These are phyloP conservation scores for Pedicia rivosa DNA, from an alignment of 2,888 invertebrate genomes.

Conservation along the genomic window DNA sequence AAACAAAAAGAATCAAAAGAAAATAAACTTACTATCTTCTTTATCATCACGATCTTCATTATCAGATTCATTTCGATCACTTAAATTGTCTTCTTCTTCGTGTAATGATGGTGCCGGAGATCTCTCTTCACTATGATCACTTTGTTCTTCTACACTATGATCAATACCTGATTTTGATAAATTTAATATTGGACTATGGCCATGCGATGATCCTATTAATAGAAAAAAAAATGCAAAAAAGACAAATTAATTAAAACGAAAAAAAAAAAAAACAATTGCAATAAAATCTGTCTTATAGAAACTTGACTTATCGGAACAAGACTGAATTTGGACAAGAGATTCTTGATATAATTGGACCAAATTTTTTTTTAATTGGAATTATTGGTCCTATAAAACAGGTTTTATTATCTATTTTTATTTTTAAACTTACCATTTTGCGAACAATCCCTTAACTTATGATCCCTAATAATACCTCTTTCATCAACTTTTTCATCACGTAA, in stretches of 20 bases:
- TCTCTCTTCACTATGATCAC: slow-evolving; percentile 42
- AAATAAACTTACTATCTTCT: slow-evolving; percentile 33
- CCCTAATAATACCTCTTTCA: slow-evolving; percentile 64
- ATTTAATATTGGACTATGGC: slow-evolving; percentile 84
- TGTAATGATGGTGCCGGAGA: slow-evolving; percentile 39
- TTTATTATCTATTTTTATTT: slow-evolving; percentile 1
- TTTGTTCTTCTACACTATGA: slow-evolving; percentile 41
- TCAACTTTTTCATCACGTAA: slow-evolving; percentile 77
- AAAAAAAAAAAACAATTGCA: slow-evolving; percentile 1
- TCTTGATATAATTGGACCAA: too few relatives aligned
- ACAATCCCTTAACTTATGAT: slow-evolving; percentile 72
- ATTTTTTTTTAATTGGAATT: too few relatives aligned
- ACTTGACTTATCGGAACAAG: too few relatives aligned
- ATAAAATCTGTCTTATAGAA: neutral
- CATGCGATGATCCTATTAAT: slow-evolving; percentile 51
- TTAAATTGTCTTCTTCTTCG: slow-evolving; percentile 64
- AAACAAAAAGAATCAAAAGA: too few relatives aligned
- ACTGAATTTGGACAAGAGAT: too few relatives aligned
- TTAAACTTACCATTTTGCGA: slow-evolving; percentile 68
- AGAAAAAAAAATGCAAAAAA: neutral
- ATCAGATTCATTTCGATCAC: slow-evolving; percentile 74
- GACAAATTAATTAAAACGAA: neutral
- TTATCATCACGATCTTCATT: slow-evolving; percentile 73
- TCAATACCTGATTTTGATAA: slow-evolving; percentile 75
- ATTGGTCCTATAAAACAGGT: slow-evolving; percentile 4